Base-by-base conservation (phyloP, 2,797 vertebrate genomes). In the Hemibagrus guttatus region DNA sequence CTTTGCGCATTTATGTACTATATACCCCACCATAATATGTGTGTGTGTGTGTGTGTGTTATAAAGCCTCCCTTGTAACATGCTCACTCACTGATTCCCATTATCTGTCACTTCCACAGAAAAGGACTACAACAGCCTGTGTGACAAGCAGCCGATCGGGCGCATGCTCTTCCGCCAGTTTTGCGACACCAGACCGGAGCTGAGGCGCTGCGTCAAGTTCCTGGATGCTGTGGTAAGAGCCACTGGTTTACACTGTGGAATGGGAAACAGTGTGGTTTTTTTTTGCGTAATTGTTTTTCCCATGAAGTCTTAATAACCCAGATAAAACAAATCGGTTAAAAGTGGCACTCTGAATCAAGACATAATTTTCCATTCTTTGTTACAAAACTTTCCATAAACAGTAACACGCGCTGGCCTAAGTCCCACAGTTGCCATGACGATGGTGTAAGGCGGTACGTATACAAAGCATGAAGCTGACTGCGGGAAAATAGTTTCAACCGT, bases 121-220 rank as follows among this genome's bases (percentile, higher is more conserved):
- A 96, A 96, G 83, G 98, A 99, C 94, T 99, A 99, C 95, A 94
- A 95, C 93, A 98, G 95, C 93, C 95, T 98, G 61, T 99, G 98
- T 0, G 97, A 99, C 92, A 96, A 95, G 76, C 98, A 99, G 95
- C 98, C 98, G 0, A 98, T 99, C 0, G 98, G 98, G 79, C 96
- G 95, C 17, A 92, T 96, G 80, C 96, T 99, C 2, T 99, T 99
- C 90, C 95, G 97, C 52, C 96, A 97, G 91, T 99, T 99, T 94
- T 99, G 98, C 0, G 96, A 99, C 64, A 98, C 97, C 0, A 95
- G 96, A 69, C 94, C 95, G 0, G 98, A 99, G 92, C 95, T 98
- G 91, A 95, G 92, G 0, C 96, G 95, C 88, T 99, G 98, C 4
- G 94, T 97, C 88, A 95, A 94, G 91, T 99, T 99, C 92, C 94